Conservation (phyloP, 1,140 invertebrate genomes). For the Drusus annulatus region DNA sequence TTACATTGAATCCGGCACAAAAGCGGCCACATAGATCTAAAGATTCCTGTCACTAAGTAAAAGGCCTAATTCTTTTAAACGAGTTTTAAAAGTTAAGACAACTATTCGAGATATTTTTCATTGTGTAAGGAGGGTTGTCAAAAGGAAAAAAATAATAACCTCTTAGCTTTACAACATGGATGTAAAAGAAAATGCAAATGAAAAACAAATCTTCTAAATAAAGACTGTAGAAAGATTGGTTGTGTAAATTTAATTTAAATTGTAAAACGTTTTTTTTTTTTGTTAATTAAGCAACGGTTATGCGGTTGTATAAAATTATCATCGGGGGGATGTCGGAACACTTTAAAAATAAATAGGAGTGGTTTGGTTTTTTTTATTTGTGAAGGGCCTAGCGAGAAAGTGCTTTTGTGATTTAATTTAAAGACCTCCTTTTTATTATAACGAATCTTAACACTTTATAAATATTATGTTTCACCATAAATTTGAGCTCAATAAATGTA, state of each 20-base stretch:
- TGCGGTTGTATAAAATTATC: too few relatives aligned
- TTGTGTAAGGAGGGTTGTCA: background rate
- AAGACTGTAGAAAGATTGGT: background rate
- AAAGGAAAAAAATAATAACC: background rate
- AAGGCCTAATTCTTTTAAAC: background rate
- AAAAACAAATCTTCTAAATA: background rate
- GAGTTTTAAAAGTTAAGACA: conserved; percentile 8
- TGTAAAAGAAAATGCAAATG: background rate
- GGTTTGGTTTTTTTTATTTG: too few relatives aligned
- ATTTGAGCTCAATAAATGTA: too few relatives aligned
- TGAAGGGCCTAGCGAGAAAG: too few relatives aligned
- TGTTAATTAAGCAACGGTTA: background rate
- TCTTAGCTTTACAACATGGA: background rate
- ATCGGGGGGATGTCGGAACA: too few relatives aligned
- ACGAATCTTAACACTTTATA: too few relatives aligned
- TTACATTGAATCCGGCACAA: background rate
- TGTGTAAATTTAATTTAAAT: conserved; percentile 24
- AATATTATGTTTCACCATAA: too few relatives aligned
- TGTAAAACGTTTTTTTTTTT: conserved; percentile 11
- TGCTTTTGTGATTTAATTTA: too few relatives aligned
- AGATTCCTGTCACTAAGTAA: background rate
- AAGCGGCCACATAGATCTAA: background rate
- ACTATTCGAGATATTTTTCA: background rate
- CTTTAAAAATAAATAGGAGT: too few relatives aligned
- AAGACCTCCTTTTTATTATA: too few relatives aligned